phyloP scores from a whole-genome alignment of 1,140 invertebrate genomes.

The Chionoecetes opilio region DNA sequence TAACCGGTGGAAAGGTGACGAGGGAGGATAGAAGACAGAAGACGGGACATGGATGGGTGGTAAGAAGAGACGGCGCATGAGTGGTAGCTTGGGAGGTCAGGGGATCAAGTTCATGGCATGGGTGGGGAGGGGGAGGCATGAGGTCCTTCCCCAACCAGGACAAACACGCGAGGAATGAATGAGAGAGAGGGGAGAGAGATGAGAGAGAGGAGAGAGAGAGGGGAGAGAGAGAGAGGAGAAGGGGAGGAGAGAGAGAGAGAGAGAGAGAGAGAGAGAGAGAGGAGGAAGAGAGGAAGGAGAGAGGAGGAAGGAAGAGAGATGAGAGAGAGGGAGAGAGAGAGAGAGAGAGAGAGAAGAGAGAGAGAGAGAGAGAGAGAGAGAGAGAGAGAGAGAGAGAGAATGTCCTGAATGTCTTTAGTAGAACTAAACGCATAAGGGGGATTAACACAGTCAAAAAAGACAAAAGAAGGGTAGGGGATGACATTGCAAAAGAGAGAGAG shows the following conservation, averaged over 20 bases:
- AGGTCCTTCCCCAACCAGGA: too few relatives aligned
- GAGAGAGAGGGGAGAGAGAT: background rate
- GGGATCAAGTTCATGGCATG: too few relatives aligned
- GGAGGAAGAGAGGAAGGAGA: background rate
- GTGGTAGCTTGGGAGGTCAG: too few relatives aligned
- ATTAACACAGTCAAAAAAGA: background rate
- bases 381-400: background rate
- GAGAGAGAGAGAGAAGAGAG: background rate
- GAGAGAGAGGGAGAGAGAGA: background rate
- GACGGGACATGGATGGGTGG: too few relatives aligned
- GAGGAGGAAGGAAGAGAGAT: background rate
- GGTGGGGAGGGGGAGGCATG: too few relatives aligned
- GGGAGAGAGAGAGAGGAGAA: background rate
- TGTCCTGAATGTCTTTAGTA: too few relatives aligned
- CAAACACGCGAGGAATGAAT: too few relatives aligned
- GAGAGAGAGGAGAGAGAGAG: background rate
- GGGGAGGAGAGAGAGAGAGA: background rate
- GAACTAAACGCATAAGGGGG: background rate
- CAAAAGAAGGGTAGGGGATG: background rate
- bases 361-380: background rate
- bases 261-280: background rate
- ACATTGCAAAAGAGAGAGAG: background rate
- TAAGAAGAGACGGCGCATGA: too few relatives aligned
- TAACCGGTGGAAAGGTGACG: too few relatives aligned
- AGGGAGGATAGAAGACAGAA: too few relatives aligned